Evolutionary conservation across 2,113 vertebrate species (phyloP).

Genomic region (Callopanchax toddi): DNA sequence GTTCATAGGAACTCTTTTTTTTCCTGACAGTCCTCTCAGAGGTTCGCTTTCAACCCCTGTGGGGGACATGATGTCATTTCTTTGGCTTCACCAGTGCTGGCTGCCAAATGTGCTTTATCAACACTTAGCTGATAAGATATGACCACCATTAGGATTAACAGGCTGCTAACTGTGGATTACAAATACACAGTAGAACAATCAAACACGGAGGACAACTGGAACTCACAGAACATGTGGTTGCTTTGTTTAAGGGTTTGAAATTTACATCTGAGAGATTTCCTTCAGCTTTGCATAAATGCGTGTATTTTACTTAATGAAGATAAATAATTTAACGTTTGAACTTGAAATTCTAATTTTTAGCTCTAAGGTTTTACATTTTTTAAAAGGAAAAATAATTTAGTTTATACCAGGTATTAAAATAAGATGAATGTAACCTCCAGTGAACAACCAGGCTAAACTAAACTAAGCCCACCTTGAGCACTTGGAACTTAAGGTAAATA

Average conservation of each 20-base stretch:
- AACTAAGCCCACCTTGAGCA: neutral
- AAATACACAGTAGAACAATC: constrained; percentile 8
- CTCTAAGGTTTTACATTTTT: too few relatives aligned
- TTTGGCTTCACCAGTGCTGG: constrained; percentile 57
- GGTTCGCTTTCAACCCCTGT: constrained; percentile 57
- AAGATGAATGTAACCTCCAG: too few relatives aligned
- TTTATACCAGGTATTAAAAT: too few relatives aligned
- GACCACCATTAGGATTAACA: constrained; percentile 8
- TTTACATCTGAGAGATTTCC: neutral
- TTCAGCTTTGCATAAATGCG: too few relatives aligned
- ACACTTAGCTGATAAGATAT: constrained; percentile 43
- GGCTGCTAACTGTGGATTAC: constrained; percentile 27
- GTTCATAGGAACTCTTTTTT: constrained; percentile 59
- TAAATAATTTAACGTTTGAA: neutral
- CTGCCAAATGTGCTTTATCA: constrained; percentile 48
- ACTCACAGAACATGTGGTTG: neutral
- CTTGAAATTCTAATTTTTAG: neutral
- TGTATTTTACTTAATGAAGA: too few relatives aligned
- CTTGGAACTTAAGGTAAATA: neutral
- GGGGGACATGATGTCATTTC: constrained; percentile 77
- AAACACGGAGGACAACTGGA: constrained; percentile 5
- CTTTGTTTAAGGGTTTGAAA: neutral
- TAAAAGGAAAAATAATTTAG: too few relatives aligned
- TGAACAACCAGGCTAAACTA: too few relatives aligned
- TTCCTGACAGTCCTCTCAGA: constrained; percentile 75